A percentile compares a stretch with the other conserved stretches of the same genome.
Evolutionary conservation across 2,113 vertebrate genomes (phyloP).

Genomic region (Otus sunia): DNA sequence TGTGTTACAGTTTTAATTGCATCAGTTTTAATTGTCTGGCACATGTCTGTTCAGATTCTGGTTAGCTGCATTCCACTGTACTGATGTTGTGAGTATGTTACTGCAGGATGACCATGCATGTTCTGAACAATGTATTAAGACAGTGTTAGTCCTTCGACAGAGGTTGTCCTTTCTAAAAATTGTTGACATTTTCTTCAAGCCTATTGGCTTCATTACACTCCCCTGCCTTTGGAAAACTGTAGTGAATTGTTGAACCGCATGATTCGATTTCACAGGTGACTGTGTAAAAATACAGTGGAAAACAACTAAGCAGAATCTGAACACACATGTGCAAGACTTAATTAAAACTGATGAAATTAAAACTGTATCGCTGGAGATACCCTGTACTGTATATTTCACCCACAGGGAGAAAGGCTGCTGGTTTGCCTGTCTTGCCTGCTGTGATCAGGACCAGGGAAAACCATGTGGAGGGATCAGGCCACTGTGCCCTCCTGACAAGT

Average conservation of each 20-base stretch:
- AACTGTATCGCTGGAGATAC: not conserved
- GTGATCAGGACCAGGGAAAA: not conserved
- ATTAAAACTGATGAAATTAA: not conserved
- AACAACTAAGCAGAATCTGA: not conserved
- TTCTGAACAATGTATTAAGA: not conserved
- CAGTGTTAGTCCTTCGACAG: not conserved
- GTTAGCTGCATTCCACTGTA: not conserved
- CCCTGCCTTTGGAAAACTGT: not conserved
- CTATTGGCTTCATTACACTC: not conserved
- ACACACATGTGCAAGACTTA: not conserved
- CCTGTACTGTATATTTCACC: not conserved
- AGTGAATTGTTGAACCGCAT: not conserved
- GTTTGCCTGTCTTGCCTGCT: not conserved
- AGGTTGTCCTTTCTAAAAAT: not conserved
- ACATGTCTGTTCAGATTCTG: not conserved
- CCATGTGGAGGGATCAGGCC: not conserved
- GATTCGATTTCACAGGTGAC: not conserved
- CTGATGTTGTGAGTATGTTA: not conserved
- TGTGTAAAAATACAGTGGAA: not conserved
- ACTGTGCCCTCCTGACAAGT: not conserved
- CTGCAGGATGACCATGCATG: not conserved
- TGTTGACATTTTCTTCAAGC: not conserved
- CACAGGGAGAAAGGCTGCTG: not conserved
- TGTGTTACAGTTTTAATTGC: not conserved
- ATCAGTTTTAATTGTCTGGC: not conserved